These are phyloP conservation scores for Pissodes strobi DNA, from an alignment of 1,140 invertebrate species.

Conservation along the genomic window DNA sequence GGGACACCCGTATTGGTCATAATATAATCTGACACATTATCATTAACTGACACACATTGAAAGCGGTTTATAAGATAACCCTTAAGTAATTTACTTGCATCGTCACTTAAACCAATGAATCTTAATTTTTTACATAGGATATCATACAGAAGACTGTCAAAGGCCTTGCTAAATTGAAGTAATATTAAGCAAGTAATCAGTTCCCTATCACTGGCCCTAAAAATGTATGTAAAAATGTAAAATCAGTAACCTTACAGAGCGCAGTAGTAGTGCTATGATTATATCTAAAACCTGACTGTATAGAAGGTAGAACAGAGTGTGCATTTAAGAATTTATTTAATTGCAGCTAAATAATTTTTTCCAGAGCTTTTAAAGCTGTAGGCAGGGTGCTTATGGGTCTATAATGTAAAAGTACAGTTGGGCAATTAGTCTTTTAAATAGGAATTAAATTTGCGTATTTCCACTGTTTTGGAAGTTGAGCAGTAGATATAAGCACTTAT, in stretches of 20 bases:
- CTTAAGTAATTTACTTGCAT: not conserved
- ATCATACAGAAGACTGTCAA: not conserved
- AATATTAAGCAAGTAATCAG: not conserved
- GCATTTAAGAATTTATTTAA: not conserved
- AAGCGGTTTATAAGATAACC: too few species aligned
- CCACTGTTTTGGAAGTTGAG: not conserved
- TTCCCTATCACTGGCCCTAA: not conserved
- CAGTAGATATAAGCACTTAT: not conserved
- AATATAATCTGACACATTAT: too few species aligned
- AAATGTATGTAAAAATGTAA: not conserved
- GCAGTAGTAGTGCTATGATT: too few species aligned
- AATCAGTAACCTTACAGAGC: too few species aligned
- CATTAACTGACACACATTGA: too few species aligned
- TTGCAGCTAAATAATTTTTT: too few species aligned
- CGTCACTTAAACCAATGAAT: too few species aligned
- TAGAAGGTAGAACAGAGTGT: not conserved
- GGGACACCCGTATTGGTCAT: not conserved
- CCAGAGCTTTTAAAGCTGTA: not conserved
- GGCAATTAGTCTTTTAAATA: not conserved
- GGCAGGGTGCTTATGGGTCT: too few species aligned
- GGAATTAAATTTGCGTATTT: too few species aligned
- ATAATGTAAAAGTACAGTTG: too few species aligned
- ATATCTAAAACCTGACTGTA: too few species aligned
- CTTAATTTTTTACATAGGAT: not conserved
- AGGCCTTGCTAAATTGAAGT: not conserved